Percentiles rank a stretch among this genome's conserved stretches.
phyloP scores from a whole-genome alignment of 2,888 invertebrate species.

The Ichneumon xanthorius region DNA sequence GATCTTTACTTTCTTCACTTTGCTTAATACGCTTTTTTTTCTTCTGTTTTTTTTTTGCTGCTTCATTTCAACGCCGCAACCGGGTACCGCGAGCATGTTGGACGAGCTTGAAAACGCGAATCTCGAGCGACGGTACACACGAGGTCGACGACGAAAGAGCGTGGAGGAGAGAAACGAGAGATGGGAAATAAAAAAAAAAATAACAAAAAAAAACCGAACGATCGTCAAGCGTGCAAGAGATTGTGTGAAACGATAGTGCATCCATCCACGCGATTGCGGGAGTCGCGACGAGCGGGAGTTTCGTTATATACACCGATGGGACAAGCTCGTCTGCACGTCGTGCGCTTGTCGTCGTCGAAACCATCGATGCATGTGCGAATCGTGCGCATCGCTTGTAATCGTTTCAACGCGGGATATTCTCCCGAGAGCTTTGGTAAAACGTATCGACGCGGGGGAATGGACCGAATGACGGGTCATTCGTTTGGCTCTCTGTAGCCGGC shows the following conservation, averaged over 20 bases:
- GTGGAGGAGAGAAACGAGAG: slow-evolving; percentile 8
- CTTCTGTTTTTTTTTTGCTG: background rate
- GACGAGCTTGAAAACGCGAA: slow-evolving; percentile 31
- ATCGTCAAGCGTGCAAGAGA: slow-evolving; percentile 36
- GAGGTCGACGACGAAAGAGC: slow-evolving; percentile 20
- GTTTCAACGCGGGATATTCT: slow-evolving; percentile 62
- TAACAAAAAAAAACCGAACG: background rate
- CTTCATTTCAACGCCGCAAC: slow-evolving; percentile 13
- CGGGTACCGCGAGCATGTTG: slow-evolving; percentile 9
- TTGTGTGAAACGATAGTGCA: slow-evolving; percentile 56
- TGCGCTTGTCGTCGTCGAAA: slow-evolving; percentile 34
- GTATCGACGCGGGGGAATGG: slow-evolving; percentile 61
- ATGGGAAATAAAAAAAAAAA: slow-evolving; percentile 6
- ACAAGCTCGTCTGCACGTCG: slow-evolving; percentile 44
- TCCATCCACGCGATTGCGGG: slow-evolving; percentile 31
- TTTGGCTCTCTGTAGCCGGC: slow-evolving; percentile 36
- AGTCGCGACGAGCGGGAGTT: slow-evolving; percentile 42
- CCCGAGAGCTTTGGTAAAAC: slow-evolving; percentile 61
- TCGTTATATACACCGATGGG: slow-evolving; percentile 26
- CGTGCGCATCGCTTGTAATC: slow-evolving; percentile 63
- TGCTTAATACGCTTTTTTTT: background rate
- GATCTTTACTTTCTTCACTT: slow-evolving; percentile 39
- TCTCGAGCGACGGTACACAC: background rate
- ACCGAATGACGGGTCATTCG: slow-evolving; percentile 66
- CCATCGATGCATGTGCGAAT: slow-evolving; percentile 50